These are phyloP conservation scores for Takifugu rubripes DNA, from an alignment of 2,797 vertebrate genomes.

Conservation along the genomic window DNA sequence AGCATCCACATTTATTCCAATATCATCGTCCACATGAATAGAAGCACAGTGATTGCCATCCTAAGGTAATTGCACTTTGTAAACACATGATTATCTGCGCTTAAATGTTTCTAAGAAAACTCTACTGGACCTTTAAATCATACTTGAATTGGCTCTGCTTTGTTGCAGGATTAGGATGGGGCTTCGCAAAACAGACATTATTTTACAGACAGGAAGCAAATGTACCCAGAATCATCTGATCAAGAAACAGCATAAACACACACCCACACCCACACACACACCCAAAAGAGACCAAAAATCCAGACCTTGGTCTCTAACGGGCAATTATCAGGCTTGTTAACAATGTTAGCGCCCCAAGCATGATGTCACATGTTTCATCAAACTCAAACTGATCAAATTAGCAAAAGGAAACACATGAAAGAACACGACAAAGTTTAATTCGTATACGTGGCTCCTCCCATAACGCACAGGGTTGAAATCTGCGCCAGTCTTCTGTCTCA, in stretches of 20 bases:
- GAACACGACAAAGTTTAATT: background rate
- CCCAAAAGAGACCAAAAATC: background rate
- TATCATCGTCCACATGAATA: too few relatives aligned
- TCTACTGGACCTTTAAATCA: too few relatives aligned
- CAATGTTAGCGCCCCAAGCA: background rate
- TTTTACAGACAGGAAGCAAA: conserved; percentile 37
- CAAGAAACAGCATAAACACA: conserved; percentile 9
- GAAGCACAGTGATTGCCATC: too few relatives aligned
- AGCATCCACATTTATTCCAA: too few relatives aligned
- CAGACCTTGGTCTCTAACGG: background rate
- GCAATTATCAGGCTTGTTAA: background rate
- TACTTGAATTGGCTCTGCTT: background rate
- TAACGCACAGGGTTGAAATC: too few relatives aligned
- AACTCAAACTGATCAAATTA: too few relatives aligned
- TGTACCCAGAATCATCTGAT: conserved; percentile 19
- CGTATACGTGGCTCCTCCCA: background rate
- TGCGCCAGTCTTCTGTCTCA: too few relatives aligned
- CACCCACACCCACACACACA: conserved; percentile 1
- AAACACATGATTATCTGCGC: too few relatives aligned
- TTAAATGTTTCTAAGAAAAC: too few relatives aligned
- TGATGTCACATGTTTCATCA: too few relatives aligned
- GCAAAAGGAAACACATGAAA: too few relatives aligned
- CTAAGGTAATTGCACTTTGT: too few relatives aligned
- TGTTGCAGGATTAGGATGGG: conserved; percentile 11
- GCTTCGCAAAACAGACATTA: conserved; percentile 15